Percentiles rank a stretch among this genome's conserved stretches.
Evolutionary conservation across 1,140 invertebrate species (phyloP).

Genomic region (Trichonephila clavata): DNA sequence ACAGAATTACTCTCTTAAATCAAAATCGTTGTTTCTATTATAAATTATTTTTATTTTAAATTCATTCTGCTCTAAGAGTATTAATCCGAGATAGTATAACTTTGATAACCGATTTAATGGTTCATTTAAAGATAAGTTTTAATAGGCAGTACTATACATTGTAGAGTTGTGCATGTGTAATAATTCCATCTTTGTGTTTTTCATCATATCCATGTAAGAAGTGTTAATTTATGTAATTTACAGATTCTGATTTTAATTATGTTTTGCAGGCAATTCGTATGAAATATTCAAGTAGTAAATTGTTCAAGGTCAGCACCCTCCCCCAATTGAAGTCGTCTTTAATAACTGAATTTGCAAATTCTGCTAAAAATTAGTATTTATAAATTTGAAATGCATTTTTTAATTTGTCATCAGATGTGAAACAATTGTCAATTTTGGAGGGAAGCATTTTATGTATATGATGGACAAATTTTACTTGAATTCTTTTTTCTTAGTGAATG

Average conservation of each 20-base stretch:
- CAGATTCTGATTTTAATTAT: slow-evolving; percentile 55
- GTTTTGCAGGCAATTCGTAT: slow-evolving; percentile 81
- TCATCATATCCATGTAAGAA: neutral
- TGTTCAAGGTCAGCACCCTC: slow-evolving; percentile 82
- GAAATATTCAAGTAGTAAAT: slow-evolving; percentile 82
- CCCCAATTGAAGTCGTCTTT: slow-evolving; percentile 81
- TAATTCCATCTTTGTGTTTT: too few species aligned
- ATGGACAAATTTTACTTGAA: slow-evolving; percentile 39
- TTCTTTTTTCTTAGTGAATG: slow-evolving; percentile 7
- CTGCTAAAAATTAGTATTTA: neutral
- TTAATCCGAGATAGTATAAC: too few species aligned
- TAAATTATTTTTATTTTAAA: neutral
- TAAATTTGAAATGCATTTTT: neutral
- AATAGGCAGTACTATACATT: too few species aligned
- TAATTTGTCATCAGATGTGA: neutral
- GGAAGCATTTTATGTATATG: neutral
- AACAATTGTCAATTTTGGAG: neutral
- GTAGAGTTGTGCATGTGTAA: too few species aligned
- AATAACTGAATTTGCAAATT: slow-evolving; percentile 79
- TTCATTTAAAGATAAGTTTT: too few species aligned
- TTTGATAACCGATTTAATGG: too few species aligned
- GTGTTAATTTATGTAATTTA: too few species aligned
- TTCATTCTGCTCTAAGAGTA: too few species aligned
- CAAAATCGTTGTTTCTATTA: neutral
- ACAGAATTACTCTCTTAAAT: neutral